phyloP scores from a whole-genome alignment of 2,888 invertebrate species.

The Ptilodon capucinus region DNA sequence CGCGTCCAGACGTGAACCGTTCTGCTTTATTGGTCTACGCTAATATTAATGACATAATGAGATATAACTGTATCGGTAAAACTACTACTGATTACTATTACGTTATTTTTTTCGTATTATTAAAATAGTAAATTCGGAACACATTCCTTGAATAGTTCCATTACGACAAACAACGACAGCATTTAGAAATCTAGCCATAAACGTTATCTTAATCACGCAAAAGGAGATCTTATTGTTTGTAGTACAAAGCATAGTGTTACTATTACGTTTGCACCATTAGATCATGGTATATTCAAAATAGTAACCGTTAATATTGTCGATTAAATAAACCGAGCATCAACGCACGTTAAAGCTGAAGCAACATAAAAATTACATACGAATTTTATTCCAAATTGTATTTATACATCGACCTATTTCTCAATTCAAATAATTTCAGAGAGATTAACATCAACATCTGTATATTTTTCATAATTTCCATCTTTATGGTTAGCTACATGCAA shows the following conservation, averaged over 20 bases:
- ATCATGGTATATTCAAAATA: not conserved
- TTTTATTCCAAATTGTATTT: slow-evolving; percentile 8
- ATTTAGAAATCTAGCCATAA: not conserved
- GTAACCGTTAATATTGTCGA: not conserved
- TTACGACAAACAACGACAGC: not conserved
- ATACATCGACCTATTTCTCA: slow-evolving; percentile 25
- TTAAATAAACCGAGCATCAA: not conserved
- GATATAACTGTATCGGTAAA: slow-evolving; percentile 10
- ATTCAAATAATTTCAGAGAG: slow-evolving; percentile 37
- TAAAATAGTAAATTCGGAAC: too few species aligned
- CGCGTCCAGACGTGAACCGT: slow-evolving; percentile 35
- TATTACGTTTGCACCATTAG: not conserved
- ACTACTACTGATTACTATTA: not conserved
- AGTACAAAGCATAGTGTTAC: not conserved
- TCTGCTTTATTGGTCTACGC: slow-evolving; percentile 39
- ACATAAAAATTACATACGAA: not conserved
- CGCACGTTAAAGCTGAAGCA: not conserved
- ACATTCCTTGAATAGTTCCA: too few species aligned
- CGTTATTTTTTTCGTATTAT: not conserved
- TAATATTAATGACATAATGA: slow-evolving; percentile 55
- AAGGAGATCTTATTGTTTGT: not conserved
- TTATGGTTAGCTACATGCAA: slow-evolving; percentile 29
- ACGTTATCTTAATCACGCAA: not conserved
- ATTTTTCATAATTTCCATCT: slow-evolving; percentile 38
- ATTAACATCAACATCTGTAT: slow-evolving; percentile 30